Evolutionary conservation across 2,888 invertebrate species (phyloP), one percentile per base, ranked within the genome.

Genomic region (Drosophila tanythrix): DNA sequence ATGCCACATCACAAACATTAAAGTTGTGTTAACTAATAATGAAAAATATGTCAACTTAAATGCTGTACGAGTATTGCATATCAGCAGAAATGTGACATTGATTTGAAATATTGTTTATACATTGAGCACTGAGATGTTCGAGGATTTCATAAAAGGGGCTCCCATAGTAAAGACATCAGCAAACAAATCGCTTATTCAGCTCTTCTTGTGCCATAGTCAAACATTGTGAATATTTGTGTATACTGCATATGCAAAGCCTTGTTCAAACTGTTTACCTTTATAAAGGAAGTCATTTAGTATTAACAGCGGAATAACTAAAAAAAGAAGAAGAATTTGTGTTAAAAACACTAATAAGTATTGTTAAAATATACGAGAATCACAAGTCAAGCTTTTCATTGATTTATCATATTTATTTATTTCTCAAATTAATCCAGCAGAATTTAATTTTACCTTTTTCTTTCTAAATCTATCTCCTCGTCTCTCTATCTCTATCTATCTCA

Each of bases 221-320:
- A 31, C 36, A 48, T 36, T 21, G 36, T 8, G 36, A 51, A 52
- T 51, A 40, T 65, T 65, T 51, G 13, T 10, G 5, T 29, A 18
- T 29, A 33, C 40, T 40, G 43, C 13, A 63, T 21, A n/a, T 15
- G 40, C 3, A 50, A 51, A 35, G n/a, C 6, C 40, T 35, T 35
- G 46, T 7, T 21, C 46, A n/a, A 31, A 21, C 3, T 52, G 11
- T 31, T n/a, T n/a, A 31, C 7, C 0, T 11, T 29, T 52, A n/a
- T 29, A 31, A 10, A 29, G 29, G n/a, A 50, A 15, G 21, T 43
- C 21, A 21, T 6, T 43, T 21, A 33, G 10, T 33, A 33, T 33
- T 33, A 21, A 21, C 13, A 13, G 13, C 13, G 13, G 21, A 43
- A 21, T 1, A 15, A 3, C 13, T 46, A 21, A 21, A 46, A 7